Conservation (phyloP, 2,888 invertebrate species). For the Netelia melanura region DNA sequence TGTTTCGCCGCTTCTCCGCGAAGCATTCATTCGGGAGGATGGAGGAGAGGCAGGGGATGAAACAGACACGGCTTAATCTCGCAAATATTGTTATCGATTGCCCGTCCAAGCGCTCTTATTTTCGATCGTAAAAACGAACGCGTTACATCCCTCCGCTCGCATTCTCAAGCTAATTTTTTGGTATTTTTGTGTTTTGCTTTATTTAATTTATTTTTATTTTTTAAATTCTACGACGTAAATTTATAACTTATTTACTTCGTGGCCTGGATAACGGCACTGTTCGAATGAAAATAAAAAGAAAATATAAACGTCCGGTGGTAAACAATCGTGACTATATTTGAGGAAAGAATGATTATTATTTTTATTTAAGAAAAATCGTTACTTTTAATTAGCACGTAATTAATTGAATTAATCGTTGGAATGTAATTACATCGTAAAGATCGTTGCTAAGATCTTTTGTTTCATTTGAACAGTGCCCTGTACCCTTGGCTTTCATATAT, state of each 20-base stretch:
- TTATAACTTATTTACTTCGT: conserved; percentile 56
- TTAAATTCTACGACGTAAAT: conserved; percentile 54
- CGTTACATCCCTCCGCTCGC: conserved; percentile 38
- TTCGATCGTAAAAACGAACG: conserved; percentile 19
- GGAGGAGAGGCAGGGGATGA: conserved; percentile 11
- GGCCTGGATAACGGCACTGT: conserved; percentile 30
- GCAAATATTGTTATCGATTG: conserved; percentile 10
- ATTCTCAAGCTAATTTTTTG: conserved; percentile 56
- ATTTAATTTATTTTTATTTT: conserved; percentile 34
- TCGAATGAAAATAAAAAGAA: conserved; percentile 16
- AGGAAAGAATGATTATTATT: neutral
- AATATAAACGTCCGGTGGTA: too few relatives aligned
- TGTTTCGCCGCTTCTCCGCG: conserved; percentile 57
- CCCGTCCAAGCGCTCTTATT: neutral
- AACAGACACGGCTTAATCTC: neutral
- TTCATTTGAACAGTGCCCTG: conserved; percentile 22
- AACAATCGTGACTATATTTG: neutral
- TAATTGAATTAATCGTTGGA: neutral
- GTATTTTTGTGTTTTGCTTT: conserved; percentile 8
- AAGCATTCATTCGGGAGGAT: conserved; percentile 37
- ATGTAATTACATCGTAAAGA: neutral
- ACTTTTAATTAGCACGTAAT: neutral
- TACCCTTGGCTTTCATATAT: conserved; percentile 20
- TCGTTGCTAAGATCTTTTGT: neutral
- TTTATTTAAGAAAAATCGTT: neutral